Evolutionary conservation across 2,888 invertebrate genomes (phyloP).

Genomic region (Axea sp.): DNA sequence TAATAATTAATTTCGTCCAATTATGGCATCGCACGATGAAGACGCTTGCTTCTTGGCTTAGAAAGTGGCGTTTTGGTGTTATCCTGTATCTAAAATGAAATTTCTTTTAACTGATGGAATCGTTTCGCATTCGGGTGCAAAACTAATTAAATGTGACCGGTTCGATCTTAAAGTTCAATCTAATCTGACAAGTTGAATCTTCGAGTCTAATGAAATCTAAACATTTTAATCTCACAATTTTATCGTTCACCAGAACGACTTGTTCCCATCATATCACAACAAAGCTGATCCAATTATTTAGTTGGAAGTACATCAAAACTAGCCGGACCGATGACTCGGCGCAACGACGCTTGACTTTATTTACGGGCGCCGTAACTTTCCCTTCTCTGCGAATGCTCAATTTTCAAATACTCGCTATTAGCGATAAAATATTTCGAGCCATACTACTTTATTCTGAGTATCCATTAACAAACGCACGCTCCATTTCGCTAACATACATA

Average conservation of each 20-base stretch:
- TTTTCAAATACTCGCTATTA: conserved; percentile 22
- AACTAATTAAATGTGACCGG: conserved; percentile 53
- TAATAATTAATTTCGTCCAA: no score
- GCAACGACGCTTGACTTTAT: conserved; percentile 18
- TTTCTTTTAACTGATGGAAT: conserved; percentile 44
- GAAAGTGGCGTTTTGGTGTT: background rate
- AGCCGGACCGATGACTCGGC: background rate
- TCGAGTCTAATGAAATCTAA: conserved; percentile 43
- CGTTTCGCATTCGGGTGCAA: conserved; percentile 16
- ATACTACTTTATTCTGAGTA: conserved; percentile 1
- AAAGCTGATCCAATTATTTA: conserved; percentile 31
- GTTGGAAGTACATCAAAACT: conserved; percentile 25
- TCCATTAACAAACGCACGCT: conserved; percentile 32
- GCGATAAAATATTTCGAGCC: conserved; percentile 35
- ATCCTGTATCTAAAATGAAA: conserved; percentile 30
- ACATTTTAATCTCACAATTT: conserved; percentile 47
- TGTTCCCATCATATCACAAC: conserved; percentile 24
- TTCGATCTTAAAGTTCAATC: conserved; percentile 46
- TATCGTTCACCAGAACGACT: conserved; percentile 20
- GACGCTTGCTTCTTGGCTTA: no score
- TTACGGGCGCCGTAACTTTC: conserved; percentile 25
- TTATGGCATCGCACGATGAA: no score
- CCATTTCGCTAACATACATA: conserved; percentile 32
- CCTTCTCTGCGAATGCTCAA: conserved; percentile 11
- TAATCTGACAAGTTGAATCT: conserved; percentile 43